Conservation (phyloP, 2,113 vertebrate genomes). For the Ginglymostoma cirratum region DNA sequence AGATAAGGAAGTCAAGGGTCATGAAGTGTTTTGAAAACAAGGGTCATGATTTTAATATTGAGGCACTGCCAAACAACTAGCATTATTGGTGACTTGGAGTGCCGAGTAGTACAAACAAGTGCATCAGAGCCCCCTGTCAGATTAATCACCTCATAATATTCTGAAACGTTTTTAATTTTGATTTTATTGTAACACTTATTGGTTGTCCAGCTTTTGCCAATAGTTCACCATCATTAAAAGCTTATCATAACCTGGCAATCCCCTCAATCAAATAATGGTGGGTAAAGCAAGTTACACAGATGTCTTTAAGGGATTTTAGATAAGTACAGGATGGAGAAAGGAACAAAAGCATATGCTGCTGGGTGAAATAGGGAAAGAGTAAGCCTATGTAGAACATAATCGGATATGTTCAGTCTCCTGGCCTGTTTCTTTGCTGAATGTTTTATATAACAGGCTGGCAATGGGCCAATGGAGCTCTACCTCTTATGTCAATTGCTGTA, state of each 20-base stretch:
- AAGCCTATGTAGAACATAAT: background rate
- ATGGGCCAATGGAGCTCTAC: conserved; percentile 43
- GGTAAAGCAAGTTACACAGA: background rate
- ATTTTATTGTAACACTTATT: background rate
- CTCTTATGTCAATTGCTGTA: conserved; percentile 53
- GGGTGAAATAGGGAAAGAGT: background rate
- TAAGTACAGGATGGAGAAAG: background rate
- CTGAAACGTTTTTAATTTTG: background rate
- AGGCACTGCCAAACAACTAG: background rate
- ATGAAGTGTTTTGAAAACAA: background rate
- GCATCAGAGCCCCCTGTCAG: background rate
- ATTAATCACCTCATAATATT: background rate
- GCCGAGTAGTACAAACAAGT: too few species aligned
- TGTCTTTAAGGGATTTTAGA: background rate
- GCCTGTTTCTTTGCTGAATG: background rate
- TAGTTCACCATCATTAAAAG: background rate
- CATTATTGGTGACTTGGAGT: background rate
- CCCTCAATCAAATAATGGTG: background rate
- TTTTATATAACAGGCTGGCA: background rate
- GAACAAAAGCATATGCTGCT: background rate
- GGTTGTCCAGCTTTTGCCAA: background rate
- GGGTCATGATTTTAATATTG: background rate
- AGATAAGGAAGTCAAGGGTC: background rate
- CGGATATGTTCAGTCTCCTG: background rate
- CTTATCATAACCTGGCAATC: background rate